Base-by-base conservation (phyloP, 2,113 vertebrate species). In the Sialia sialis region DNA sequence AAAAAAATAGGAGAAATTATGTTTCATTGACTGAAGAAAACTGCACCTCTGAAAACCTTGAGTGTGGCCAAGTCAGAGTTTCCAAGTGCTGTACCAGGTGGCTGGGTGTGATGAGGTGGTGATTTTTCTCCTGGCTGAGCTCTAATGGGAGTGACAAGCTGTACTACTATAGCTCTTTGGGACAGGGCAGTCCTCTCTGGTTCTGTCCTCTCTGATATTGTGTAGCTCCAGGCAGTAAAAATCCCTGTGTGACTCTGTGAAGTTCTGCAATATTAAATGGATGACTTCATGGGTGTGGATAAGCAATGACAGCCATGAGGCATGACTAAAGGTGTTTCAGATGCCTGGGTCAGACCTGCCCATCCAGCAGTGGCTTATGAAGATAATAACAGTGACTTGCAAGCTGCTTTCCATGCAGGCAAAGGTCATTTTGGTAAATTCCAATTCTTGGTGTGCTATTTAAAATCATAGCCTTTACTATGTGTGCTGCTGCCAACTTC, bases 401-500 rank as follows among this genome's bases (percentile, higher is more conserved):
- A 7, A 27, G 17, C 30, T 55, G 41, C 9, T 70, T 39, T 69
- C 69, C 10, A 1, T 2, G 4, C 7, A 62, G 70, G 18, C 9
- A 30, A 60, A 80, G 59, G 58, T 49, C 25, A 34, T 10, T 3
- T 18, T 22, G 52, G 13, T 15, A 52, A 43, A 32, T 29, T 68
- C 18, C 49, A 13, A 3, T 2, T 79, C 16, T 58, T 29, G 12
- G 11, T 32, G 6, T 5, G 5, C 17, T 49, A 36, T 26, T 20
- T 25, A 14, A 75, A 59, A 1, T 6, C 13, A 5, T 0, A n/a
- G 18, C 6, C 14, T 60, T 41, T 18, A 44, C 20, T 5, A 11
- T 0, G 0, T 3, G 13, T n/a, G 29, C 12, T 60, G 34, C 38
- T 60, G 32, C 15, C 26, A 21, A 2, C 13, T 20, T 20, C 29